These are phyloP conservation scores for Petrosia ficiformis DNA, from an alignment of 37 sponge, comb jelly and placozoan genomes.

Conservation along the genomic window DNA sequence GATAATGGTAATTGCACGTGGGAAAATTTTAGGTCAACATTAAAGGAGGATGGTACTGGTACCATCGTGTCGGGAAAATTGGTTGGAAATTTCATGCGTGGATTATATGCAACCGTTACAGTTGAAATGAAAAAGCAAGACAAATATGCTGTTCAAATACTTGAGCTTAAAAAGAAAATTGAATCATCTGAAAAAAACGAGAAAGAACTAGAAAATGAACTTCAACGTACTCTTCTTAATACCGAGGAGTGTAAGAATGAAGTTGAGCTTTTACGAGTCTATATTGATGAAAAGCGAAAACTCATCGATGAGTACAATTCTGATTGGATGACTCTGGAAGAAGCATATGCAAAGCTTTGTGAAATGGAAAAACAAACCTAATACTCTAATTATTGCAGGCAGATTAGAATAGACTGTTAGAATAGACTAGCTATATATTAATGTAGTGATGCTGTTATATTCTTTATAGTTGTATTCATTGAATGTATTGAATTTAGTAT, in stretches of 20 bases:
- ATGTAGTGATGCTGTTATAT: too few relatives aligned
- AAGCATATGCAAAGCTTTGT: not conserved
- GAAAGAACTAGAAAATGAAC: not conserved
- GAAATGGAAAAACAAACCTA: too few relatives aligned
- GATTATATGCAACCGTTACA: slow-evolving; percentile 17
- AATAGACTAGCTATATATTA: too few relatives aligned
- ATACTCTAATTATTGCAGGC: too few relatives aligned
- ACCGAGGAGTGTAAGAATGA: not conserved
- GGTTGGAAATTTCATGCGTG: slow-evolving; percentile 25
- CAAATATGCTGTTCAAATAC: slow-evolving; percentile 11
- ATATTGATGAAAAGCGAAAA: not conserved
- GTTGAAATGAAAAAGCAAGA: slow-evolving; percentile 1
- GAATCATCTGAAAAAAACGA: not conserved
- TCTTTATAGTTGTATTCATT: too few relatives aligned
- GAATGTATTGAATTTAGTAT: too few relatives aligned
- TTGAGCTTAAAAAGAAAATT: not conserved
- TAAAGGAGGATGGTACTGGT: too few relatives aligned
- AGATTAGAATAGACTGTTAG: too few relatives aligned
- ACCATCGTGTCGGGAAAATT: slow-evolving; percentile 5
- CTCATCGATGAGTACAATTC: not conserved
- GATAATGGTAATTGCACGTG: slow-evolving; percentile 13
- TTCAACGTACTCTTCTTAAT: too few relatives aligned
- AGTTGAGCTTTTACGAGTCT: not conserved
- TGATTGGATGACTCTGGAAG: not conserved
- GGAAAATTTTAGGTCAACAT: not conserved